phyloP scores from a whole-genome alignment of 2,113 vertebrate species.

The Crotalus horridus region DNA sequence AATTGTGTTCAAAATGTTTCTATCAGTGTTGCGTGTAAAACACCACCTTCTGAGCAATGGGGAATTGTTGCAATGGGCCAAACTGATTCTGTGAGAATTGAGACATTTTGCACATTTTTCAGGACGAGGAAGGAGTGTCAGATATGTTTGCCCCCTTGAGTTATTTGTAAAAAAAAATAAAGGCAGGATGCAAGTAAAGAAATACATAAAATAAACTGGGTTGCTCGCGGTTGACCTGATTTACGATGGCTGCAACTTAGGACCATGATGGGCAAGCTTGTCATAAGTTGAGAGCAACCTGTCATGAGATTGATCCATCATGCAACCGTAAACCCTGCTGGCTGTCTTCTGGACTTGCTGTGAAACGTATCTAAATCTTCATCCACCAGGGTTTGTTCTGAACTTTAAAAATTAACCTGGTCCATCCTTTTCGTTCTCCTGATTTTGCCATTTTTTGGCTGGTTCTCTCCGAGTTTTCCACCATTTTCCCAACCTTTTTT shows the following conservation, averaged over 20 bases:
- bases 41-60: background rate
- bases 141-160: too few relatives aligned
- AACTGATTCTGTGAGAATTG: background rate
- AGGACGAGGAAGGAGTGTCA: too few relatives aligned
- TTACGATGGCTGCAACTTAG: background rate
- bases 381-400: background rate
- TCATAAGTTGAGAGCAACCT: background rate
- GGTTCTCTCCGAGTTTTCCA: background rate
- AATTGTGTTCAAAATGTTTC: background rate
- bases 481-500: background rate
- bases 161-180: too few relatives aligned
- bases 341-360: background rate
- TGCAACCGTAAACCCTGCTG: background rate
- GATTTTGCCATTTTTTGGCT: fast-evolving
- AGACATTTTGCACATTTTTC: too few relatives aligned
- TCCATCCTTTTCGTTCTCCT: too few relatives aligned
- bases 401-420: background rate
- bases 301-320: background rate
- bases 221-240: background rate
- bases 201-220: background rate
- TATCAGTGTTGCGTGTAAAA: background rate
- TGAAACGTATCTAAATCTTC: background rate
- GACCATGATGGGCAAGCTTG: background rate
- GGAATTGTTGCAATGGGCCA: background rate
- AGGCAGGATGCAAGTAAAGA: too few relatives aligned